phyloP scores from a whole-genome alignment of 1,140 invertebrate genomes.

The Diachasmimorpha longicaudata region DNA sequence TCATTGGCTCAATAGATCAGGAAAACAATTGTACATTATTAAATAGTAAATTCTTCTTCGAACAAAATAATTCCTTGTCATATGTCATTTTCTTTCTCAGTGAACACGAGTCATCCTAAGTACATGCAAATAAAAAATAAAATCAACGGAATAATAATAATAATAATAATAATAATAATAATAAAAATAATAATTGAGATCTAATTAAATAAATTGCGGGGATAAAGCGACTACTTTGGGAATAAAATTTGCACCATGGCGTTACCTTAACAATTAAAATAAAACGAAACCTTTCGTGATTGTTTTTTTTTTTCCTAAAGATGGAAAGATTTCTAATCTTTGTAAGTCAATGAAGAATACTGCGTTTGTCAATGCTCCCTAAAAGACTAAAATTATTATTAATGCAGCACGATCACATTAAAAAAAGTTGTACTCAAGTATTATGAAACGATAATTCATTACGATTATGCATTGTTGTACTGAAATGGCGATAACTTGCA shows the following conservation, averaged over 20 bases:
- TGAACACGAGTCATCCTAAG: neutral
- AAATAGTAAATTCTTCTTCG: too few relatives aligned
- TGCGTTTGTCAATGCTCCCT: slow-evolving; percentile 16
- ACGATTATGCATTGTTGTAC: slow-evolving; percentile 31
- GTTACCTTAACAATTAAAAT: neutral
- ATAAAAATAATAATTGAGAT: neutral
- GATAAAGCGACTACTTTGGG: neutral
- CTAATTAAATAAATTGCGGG: neutral
- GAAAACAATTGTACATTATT: too few relatives aligned
- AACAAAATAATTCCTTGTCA: too few relatives aligned
- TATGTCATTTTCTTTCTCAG: too few relatives aligned
- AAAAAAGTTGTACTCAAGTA: slow-evolving; percentile 5
- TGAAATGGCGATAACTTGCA: slow-evolving; percentile 36
- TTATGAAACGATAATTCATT: neutral
- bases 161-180: neutral
- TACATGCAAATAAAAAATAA: neutral
- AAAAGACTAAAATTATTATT: slow-evolving; percentile 5
- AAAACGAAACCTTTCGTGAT: neutral
- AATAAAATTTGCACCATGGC: neutral
- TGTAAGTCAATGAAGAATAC: slow-evolving; percentile 33
- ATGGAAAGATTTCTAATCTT: slow-evolving; percentile 24
- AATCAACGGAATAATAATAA: neutral
- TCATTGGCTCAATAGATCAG: too few relatives aligned
- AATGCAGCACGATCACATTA: slow-evolving; percentile 26
- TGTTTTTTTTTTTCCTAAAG: neutral